A percentile compares a stretch with the other conserved stretches of the same genome.
phyloP scores from a whole-genome alignment of 2,797 vertebrate genomes.

The Neomorphus geoffroyi region DNA sequence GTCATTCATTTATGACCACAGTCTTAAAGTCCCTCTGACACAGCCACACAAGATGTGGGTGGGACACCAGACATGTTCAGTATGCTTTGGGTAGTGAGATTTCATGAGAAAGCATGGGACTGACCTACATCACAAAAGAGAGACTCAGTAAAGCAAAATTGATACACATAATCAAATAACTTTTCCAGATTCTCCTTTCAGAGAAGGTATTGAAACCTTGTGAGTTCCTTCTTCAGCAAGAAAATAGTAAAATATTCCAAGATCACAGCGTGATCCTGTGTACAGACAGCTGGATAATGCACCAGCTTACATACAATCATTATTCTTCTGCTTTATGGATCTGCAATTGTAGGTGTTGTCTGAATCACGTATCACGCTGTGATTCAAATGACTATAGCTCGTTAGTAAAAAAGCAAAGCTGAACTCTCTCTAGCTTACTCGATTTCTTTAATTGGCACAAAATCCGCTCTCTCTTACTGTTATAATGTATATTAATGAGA shows the following conservation, averaged over 20 bases:
- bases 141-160: background rate
- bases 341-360: background rate
- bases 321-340: background rate
- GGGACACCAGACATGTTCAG: background rate
- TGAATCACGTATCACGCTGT: background rate
- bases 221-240: background rate
- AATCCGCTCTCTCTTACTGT: background rate
- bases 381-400: constrained; percentile 44
- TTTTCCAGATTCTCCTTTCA: background rate
- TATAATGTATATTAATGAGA: constrained; percentile 21
- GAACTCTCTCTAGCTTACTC: constrained; percentile 19
- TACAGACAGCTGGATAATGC: background rate
- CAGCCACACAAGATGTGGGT: accelerated
- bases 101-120: background rate
- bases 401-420: constrained; percentile 36
- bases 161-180: background rate
- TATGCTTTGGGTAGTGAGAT: background rate
- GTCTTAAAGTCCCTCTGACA: background rate
- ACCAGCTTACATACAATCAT: background rate
- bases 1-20: accelerated
- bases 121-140: background rate
- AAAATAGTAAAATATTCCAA: background rate
- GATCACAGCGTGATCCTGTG: accelerated
- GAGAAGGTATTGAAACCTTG: background rate
- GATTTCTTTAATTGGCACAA: constrained; percentile 41